Conservation (phyloP, 2,797 vertebrate species). For the Sphenodon punctatus region DNA sequence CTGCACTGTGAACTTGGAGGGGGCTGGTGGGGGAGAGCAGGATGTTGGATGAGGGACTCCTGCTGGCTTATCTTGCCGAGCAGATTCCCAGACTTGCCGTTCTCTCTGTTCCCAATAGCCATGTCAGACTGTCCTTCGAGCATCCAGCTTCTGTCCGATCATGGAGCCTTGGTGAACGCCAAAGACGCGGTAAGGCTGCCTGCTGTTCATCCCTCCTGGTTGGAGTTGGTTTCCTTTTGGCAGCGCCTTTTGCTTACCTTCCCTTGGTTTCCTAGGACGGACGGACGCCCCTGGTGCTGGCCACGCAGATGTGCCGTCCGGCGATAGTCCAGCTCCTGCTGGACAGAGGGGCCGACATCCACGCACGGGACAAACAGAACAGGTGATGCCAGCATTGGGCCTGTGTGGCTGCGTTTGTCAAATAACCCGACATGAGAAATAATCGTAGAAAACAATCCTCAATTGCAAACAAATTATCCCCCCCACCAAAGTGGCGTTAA, state of each 20-base stretch:
- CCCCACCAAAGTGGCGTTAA: too few species aligned
- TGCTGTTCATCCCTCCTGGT: neutral
- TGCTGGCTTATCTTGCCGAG: too few species aligned
- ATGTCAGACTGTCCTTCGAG: slow-evolving; percentile 94
- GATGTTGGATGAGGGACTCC: too few species aligned
- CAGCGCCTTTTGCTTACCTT: neutral
- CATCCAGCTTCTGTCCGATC: slow-evolving; percentile 94
- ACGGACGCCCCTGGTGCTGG: slow-evolving; percentile 91
- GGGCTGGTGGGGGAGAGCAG: too few species aligned
- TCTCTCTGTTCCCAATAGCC: slow-evolving; percentile 73
- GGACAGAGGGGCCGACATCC: slow-evolving; percentile 89
- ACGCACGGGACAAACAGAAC: slow-evolving; percentile 91
- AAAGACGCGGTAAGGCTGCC: slow-evolving; percentile 87
- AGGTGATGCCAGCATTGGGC: slow-evolving; percentile 76
- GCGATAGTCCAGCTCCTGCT: slow-evolving; percentile 89
- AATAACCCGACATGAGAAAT: too few species aligned
- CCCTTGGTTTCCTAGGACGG: slow-evolving; percentile 83
- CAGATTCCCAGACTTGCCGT: too few species aligned
- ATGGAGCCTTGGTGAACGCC: slow-evolving; percentile 87
- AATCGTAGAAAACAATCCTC: too few species aligned
- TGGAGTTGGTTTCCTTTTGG: neutral
- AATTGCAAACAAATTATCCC: too few species aligned
- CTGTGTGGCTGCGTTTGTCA: too few species aligned
- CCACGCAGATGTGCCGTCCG: slow-evolving; percentile 96
- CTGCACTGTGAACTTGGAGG: neutral